Percentiles rank a stretch among this genome's conserved stretches.
Evolutionary conservation across 37 sponge, comb jelly and placozoan species (phyloP).

Genomic region (Aphrocallistes beatrix): DNA sequence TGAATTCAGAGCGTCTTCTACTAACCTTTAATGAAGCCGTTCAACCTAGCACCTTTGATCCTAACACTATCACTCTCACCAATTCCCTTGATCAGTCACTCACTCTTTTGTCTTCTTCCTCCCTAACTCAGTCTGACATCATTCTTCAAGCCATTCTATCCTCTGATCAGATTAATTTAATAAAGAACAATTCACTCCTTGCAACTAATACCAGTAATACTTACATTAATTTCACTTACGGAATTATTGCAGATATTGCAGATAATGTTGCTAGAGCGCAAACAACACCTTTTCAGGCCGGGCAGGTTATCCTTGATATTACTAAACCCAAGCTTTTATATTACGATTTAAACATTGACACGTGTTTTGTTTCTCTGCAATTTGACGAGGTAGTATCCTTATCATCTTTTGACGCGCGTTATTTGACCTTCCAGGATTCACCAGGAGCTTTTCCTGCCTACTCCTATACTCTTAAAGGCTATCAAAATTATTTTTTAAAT

Average conservation of each 20-base stretch:
- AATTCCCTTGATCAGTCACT: constrained; percentile 29
- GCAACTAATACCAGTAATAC: constrained; percentile 46
- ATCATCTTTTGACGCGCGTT: constrained; percentile 38
- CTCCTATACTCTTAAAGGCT: background rate
- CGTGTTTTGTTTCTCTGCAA: constrained; percentile 34
- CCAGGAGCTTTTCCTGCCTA: background rate
- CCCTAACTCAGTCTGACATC: background rate
- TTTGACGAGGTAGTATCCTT: constrained; percentile 55
- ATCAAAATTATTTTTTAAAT: background rate
- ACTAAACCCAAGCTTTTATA: constrained; percentile 42
- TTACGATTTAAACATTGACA: constrained; percentile 56
- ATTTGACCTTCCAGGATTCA: constrained; percentile 51
- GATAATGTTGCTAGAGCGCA: constrained; percentile 29
- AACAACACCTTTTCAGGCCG: constrained; percentile 35
- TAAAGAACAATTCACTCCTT: constrained; percentile 40
- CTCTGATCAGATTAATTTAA: constrained; percentile 39
- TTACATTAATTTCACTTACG: constrained; percentile 28
- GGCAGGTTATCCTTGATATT: constrained; percentile 36
- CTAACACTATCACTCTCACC: constrained; percentile 28
- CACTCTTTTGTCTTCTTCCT: background rate
- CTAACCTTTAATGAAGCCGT: constrained; percentile 66
- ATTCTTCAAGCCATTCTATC: constrained; percentile 35
- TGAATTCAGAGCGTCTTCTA: constrained; percentile 31
- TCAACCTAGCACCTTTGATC: constrained; percentile 31
- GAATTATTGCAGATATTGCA: constrained; percentile 39